Conservation (phyloP, 2,888 invertebrate species). For the Drosophila anomalipes region DNA sequence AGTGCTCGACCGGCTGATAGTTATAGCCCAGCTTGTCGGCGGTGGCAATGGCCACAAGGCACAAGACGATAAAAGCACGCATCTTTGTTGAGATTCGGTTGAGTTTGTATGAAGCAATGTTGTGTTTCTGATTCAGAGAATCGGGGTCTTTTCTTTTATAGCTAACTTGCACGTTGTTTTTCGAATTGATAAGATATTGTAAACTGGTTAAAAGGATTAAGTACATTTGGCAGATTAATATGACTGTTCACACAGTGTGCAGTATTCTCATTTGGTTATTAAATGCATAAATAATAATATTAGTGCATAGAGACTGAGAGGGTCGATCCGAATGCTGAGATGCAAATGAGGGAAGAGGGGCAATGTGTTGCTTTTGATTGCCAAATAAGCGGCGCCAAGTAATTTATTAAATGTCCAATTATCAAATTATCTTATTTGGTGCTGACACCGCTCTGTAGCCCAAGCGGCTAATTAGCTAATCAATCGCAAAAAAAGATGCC, state of each 20-base stretch:
- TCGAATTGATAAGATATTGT: slow-evolving; percentile 12
- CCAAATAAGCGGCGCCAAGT: slow-evolving; percentile 74
- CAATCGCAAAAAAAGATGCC: slow-evolving; percentile 39
- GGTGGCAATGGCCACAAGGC: slow-evolving; percentile 55
- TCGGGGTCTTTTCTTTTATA: slow-evolving; percentile 56
- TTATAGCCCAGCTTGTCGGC: slow-evolving; percentile 69
- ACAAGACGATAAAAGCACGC: slow-evolving; percentile 70
- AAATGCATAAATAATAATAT: slow-evolving; percentile 68
- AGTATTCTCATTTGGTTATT: slow-evolving; percentile 39
- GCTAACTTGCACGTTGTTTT: slow-evolving; percentile 31
- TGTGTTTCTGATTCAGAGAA: slow-evolving; percentile 52
- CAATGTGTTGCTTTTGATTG: slow-evolving; percentile 41
- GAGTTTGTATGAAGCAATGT: slow-evolving; percentile 41
- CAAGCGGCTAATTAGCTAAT: slow-evolving; percentile 61
- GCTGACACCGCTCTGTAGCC: slow-evolving; percentile 71
- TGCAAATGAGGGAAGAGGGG: slow-evolving; percentile 56
- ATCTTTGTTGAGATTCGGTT: slow-evolving; percentile 44
- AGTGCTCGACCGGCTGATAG: slow-evolving; percentile 68
- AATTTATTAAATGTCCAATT: slow-evolving; percentile 80
- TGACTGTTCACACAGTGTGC: slow-evolving; percentile 31
- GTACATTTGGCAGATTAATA: slow-evolving; percentile 28
- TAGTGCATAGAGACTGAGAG: slow-evolving; percentile 35
- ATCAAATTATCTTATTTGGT: slow-evolving; percentile 69
- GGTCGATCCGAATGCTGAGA: slow-evolving; percentile 22
- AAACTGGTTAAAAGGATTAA: slow-evolving; percentile 15